A percentile compares a stretch with the other conserved stretches of the same genome.
These are phyloP conservation scores for Labia minor DNA, from an alignment of 2,888 invertebrate species.

Conservation along the genomic window DNA sequence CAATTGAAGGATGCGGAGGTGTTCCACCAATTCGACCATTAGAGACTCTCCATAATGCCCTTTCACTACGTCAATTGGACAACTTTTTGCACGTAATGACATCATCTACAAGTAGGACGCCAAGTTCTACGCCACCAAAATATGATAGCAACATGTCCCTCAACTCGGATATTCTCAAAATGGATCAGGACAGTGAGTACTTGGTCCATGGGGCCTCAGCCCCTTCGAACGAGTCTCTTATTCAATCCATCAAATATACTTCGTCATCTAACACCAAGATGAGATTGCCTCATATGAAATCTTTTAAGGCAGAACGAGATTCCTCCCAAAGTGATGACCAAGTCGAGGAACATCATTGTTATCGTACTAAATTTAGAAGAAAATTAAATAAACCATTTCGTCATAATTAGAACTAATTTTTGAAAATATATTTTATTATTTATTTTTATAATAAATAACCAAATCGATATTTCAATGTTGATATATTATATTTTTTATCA, in stretches of 20 bases:
- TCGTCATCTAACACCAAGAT: not conserved
- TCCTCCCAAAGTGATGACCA: too few relatives aligned
- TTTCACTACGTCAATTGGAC: constrained; percentile 85
- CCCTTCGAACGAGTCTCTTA: constrained; percentile 32
- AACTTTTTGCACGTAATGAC: constrained; percentile 80
- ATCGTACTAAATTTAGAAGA: too few relatives aligned
- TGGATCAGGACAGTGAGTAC: not conserved
- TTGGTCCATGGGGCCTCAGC: constrained; percentile 34
- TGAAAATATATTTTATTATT: too few relatives aligned
- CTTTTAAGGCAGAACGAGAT: too few relatives aligned
- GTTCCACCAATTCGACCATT: constrained; percentile 92
- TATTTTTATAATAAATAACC: too few relatives aligned
- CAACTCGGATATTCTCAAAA: constrained; percentile 18
- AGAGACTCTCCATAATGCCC: constrained; percentile 94
- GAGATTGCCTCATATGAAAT: too few relatives aligned
- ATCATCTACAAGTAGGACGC: constrained; percentile 59
- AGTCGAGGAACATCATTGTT: too few relatives aligned
- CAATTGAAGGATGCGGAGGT: constrained; percentile 76
- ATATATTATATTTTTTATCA: too few relatives aligned
- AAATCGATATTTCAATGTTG: too few relatives aligned
- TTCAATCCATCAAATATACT: not conserved
- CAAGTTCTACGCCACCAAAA: constrained; percentile 59
- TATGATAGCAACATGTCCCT: constrained; percentile 44
- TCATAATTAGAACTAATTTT: too few relatives aligned
- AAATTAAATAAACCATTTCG: too few relatives aligned